Evolutionary conservation across 1,140 invertebrate species (phyloP).

Genomic region (Caerostris extrusa): DNA sequence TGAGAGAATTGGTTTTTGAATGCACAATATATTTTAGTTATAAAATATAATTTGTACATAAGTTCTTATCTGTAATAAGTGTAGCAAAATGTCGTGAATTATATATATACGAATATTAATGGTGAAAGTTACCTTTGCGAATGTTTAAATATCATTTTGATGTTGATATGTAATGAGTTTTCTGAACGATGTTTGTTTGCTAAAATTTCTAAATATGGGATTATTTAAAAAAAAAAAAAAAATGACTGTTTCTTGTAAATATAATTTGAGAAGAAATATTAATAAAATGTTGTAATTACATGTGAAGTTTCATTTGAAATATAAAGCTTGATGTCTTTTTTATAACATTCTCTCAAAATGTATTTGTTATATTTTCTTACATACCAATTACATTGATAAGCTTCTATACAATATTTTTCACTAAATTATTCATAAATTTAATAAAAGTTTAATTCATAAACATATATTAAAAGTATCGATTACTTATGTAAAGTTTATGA

Average conservation of each 20-base stretch:
- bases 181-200: slow-evolving; percentile 58
- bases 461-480: no score
- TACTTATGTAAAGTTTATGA: no score
- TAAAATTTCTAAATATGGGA: slow-evolving; percentile 36
- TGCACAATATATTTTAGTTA: slow-evolving; percentile 76
- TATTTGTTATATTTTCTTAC: no score
- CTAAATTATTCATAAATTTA: no score
- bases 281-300: slow-evolving; percentile 76
- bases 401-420: no score
- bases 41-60: slow-evolving; percentile 56
- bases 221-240: slow-evolving; percentile 56
- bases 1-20: slow-evolving; percentile 66
- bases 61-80: slow-evolving; percentile 43
- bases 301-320: neutral
- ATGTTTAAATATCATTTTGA: slow-evolving; percentile 28
- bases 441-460: no score
- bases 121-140: slow-evolving; percentile 49
- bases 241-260: slow-evolving; percentile 70
- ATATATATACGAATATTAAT: slow-evolving; percentile 25
- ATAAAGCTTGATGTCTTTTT: neutral
- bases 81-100: slow-evolving; percentile 27
- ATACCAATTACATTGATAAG: no score
- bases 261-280: slow-evolving; percentile 71
- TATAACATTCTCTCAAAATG: no score
- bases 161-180: slow-evolving; percentile 42